A percentile compares a stretch with the other conserved stretches of the same genome.
Conservation (phyloP, 2,797 vertebrate species). For the Sphenopsis melanotis region DNA sequence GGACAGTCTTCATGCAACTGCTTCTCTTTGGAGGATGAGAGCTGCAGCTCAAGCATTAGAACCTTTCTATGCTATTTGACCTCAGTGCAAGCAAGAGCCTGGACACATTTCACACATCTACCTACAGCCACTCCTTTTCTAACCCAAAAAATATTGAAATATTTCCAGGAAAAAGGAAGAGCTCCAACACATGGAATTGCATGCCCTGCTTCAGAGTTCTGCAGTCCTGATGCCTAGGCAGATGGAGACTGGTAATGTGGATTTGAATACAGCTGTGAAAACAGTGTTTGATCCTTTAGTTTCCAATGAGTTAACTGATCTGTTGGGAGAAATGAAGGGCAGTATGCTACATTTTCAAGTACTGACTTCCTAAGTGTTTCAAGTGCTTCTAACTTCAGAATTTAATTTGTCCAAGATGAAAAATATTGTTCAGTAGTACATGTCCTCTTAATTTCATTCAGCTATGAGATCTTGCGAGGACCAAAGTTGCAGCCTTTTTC, state of each 20-base stretch:
- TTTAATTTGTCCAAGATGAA: background rate
- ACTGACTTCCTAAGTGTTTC: background rate
- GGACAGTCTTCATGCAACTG: background rate
- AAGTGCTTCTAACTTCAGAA: background rate
- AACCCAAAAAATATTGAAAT: background rate
- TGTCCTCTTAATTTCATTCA: background rate
- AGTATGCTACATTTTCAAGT: background rate
- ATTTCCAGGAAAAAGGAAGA: background rate
- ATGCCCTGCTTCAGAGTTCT: background rate
- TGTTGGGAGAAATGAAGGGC: background rate
- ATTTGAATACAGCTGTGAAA: background rate
- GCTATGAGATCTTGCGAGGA: background rate
- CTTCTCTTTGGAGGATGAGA: background rate
- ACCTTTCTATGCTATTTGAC: background rate
- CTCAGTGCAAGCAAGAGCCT: background rate
- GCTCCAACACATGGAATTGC: background rate
- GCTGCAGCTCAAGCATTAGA: background rate
- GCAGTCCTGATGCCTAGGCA: background rate
- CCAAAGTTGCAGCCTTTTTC: background rate
- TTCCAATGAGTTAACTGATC: background rate
- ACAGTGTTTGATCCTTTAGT: background rate
- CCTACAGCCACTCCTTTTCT: background rate
- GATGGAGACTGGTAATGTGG: background rate
- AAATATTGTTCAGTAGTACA: background rate
- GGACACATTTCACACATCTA: background rate